A percentile compares a stretch with the other conserved stretches of the same genome.
These are phyloP conservation scores for Berghia stephanieae DNA, from an alignment of 1,140 invertebrate genomes.

Conservation along the genomic window DNA sequence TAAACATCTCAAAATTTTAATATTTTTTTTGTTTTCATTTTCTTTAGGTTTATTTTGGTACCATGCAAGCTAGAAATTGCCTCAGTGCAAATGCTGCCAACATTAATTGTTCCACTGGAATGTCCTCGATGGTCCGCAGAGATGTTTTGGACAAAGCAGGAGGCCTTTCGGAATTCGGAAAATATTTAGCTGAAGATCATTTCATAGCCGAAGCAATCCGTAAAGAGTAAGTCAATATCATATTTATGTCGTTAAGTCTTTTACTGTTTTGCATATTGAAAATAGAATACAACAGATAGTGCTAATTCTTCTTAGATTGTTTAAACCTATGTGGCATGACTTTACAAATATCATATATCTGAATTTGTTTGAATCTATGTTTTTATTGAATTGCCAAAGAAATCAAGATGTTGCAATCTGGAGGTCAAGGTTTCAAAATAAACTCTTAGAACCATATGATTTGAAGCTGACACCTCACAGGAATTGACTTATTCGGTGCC, in stretches of 20 bases:
- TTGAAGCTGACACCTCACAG: no score
- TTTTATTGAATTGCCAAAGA: no score
- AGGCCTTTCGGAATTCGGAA: slow-evolving; percentile 88
- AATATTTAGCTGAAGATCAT: slow-evolving; percentile 98
- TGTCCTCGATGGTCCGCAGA: slow-evolving; percentile 95
- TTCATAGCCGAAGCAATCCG: slow-evolving; percentile 94
- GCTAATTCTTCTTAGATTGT: no score
- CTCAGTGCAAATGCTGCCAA: slow-evolving; percentile 88
- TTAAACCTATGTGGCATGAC: no score
- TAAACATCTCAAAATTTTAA: no score
- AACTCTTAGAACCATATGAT: no score
- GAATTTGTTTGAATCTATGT: no score
- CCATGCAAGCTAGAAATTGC: slow-evolving; percentile 95
- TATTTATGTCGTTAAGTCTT: not conserved
- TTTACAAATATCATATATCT: no score
- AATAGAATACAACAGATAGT: not conserved
- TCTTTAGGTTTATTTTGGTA: slow-evolving; percentile 93
- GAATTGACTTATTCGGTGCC: no score
- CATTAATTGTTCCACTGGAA: slow-evolving; percentile 98
- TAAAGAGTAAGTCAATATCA: slow-evolving; percentile 70
- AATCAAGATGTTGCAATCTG: no score
- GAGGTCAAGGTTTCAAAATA: no score
- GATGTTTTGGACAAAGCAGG: slow-evolving; percentile 90
- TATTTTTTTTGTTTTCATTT: slow-evolving; percentile 5
- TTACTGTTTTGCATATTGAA: not conserved